Evolutionary conservation across 2,113 vertebrate species (phyloP), one percentile per base, ranked within the genome.

Genomic region (Dunckerocampus dactyliophorus): DNA sequence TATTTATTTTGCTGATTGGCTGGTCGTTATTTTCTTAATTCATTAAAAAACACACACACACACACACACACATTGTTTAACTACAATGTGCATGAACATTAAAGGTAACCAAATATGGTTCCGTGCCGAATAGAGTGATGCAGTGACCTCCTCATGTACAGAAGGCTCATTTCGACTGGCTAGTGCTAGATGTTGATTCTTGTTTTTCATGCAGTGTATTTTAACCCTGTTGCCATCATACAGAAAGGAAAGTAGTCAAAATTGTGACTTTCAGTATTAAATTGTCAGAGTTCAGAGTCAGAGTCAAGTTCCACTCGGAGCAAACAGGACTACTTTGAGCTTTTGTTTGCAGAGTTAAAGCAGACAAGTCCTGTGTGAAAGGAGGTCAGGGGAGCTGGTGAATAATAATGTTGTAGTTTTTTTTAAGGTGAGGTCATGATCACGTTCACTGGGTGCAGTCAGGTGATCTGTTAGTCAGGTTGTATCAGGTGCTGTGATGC

Each of bases 401-500:
- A 55, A 39, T 55, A 13, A 56, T 3, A 9, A 9, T 1, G n/a
- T 3, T 10, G 1, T 15, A 9, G 2, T 56, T 64, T 66, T 10
- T 61, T 71, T 64, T 19, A 62, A 13, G 15, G 66, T 70, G 34
- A 53, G 15, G 19, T 66, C 52, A 63, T 47, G 45, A 50, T 59
- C 48, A 50, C 1, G 6, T 5, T 55, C 3, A 13, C 21, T 62
- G 81, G 63, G 68, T 69, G 37, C 3, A 54, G 67, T 77, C 71
- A 73, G 63, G 62, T 79, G 67, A 62, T 49, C 31, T 52, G 16
- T 24, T 46, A 48, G 49, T 80, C 65, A 81, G 64, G 8, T 22
- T 3, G 14, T 52, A 53, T 71, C 52, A 76, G 50, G 54, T 42
- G 19, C 13, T 14, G 2, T 20, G 37, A 14, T 39, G 39, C 39